Evolutionary conservation across 2,113 vertebrate species (phyloP), one percentile per base, ranked within the genome.

Genomic region (Tinamus guttatus): DNA sequence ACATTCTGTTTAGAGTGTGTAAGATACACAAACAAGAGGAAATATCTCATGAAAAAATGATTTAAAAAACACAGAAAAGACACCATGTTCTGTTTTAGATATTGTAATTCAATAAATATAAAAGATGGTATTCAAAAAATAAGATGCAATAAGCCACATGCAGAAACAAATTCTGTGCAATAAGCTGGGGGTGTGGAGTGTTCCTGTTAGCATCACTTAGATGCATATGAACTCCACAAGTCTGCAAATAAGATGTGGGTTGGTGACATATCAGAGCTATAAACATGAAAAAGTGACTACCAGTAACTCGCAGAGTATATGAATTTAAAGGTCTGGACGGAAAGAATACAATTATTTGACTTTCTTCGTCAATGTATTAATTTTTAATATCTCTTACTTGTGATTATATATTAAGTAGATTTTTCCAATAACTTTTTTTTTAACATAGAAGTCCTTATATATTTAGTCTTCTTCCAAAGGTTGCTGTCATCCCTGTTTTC

Each of bases 381-480:
- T 54, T 10, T 59, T 11, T 68, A 73, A 17, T 67, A 60, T 24
- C 8, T 80, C 34, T 58, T 30, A 70, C 65, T 71, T 74, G 19
- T 8, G 60, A 12, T 20, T 52, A 51, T 15, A 62, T 28, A 88
- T 78, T 17, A 24, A 0, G 0, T 19, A 65, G 12, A 43, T 74
- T 65, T 65, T 89, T 89, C 13, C 30, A n/a, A 69, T 75, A 4
- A 30, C 9, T 7, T 7, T 67, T 10, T 80, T 67, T 80, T 13
- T 18, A 40, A 19, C 22, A 6, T n/a, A 11, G 1, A 52, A 73
- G 8, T 77, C 0, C 1, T 12, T 14, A 13, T 51, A 28, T n/a
- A 47, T 14, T 52, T 51, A n/a, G 4, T n/a, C 3, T 49, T 38
- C 43, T 54, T 67, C 4, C 4, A 52, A 70, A 59, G 69, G 10